Evolutionary conservation across 30 jellyfish, hydroid and myxozoan species (phyloP).

Genomic region (Euphysa ruthae): DNA sequence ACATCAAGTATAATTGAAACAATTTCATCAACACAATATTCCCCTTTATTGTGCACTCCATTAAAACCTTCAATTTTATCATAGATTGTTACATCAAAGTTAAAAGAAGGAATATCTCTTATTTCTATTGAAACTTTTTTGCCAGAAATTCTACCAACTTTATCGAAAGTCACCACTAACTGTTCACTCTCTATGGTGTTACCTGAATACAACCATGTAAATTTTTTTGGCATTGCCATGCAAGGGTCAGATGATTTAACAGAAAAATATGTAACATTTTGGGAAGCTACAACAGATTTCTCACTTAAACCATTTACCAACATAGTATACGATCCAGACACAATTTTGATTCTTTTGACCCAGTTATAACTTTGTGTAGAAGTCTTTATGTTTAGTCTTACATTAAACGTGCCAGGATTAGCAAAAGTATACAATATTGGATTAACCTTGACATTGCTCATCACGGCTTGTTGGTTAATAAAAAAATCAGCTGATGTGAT

Average conservation of each 20-base stretch:
- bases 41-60: constrained; percentile 5
- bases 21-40: constrained; percentile 12
- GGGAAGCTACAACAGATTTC: too few species aligned
- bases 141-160: neutral
- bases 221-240: neutral
- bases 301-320: neutral
- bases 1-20: constrained; percentile 1
- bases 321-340: neutral
- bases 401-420: neutral
- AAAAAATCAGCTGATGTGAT: neutral
- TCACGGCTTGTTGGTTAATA: neutral
- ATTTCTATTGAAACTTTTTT: neutral
- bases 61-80: constrained; percentile 33
- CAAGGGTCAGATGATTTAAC: neutral
- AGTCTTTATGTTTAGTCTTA: neutral
- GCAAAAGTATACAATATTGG: neutral
- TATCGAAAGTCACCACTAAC: too few species aligned
- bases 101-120: neutral
- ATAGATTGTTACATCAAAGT: constrained; percentile 1
- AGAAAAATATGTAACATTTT: too few species aligned
- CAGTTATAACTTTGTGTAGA: neutral
- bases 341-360: neutral
- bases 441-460: neutral
- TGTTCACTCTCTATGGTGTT: too few species aligned
- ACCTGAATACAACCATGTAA: too few species aligned